Percentiles rank a stretch among this genome's conserved stretches.
Evolutionary conservation across 1,140 invertebrate species (phyloP).

Genomic region (Drosophila busckii): DNA sequence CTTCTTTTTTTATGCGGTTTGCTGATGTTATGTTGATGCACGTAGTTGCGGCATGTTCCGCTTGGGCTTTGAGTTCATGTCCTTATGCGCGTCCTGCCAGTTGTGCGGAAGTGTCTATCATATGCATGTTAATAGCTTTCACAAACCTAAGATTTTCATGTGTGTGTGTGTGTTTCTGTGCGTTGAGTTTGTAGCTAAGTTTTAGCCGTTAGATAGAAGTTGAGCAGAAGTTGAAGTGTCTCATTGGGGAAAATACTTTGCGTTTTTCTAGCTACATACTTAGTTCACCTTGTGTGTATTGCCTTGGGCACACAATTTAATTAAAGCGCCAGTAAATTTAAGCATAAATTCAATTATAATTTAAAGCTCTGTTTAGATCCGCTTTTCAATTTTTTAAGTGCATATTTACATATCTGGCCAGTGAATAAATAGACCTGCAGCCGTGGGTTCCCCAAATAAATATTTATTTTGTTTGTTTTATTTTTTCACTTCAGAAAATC

Average conservation of each 20-base stretch:
- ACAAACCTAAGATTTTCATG: conserved; percentile 5
- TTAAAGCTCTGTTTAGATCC: conserved; percentile 24
- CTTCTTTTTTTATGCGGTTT: conserved; percentile 4
- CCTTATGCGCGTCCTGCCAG: conserved; percentile 39
- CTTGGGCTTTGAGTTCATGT: conserved; percentile 34
- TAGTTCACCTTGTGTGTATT: too few species aligned
- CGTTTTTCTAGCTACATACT: too few species aligned
- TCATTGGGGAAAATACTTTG: too few species aligned
- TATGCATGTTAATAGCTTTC: conserved; percentile 71
- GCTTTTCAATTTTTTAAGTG: conserved; percentile 32
- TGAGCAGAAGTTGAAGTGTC: neutral
- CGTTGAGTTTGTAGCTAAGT: conserved; percentile 1
- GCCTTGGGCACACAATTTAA: conserved; percentile 30
- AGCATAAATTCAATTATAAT: conserved; percentile 34
- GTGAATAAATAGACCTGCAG: neutral
- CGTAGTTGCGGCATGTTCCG: conserved; percentile 58
- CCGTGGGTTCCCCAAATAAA: neutral
- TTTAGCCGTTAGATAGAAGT: conserved; percentile 2
- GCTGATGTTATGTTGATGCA: conserved; percentile 39
- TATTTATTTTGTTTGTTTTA: conserved; percentile 11
- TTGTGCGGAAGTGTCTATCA: conserved; percentile 73
- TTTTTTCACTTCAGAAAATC: conserved; percentile 42
- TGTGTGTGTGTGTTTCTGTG: neutral
- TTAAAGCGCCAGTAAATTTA: conserved; percentile 40
- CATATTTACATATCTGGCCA: neutral